These are phyloP conservation scores for Monodelphis domestica DNA, from an alignment of 2,797 vertebrate genomes.

Conservation along the genomic window DNA sequence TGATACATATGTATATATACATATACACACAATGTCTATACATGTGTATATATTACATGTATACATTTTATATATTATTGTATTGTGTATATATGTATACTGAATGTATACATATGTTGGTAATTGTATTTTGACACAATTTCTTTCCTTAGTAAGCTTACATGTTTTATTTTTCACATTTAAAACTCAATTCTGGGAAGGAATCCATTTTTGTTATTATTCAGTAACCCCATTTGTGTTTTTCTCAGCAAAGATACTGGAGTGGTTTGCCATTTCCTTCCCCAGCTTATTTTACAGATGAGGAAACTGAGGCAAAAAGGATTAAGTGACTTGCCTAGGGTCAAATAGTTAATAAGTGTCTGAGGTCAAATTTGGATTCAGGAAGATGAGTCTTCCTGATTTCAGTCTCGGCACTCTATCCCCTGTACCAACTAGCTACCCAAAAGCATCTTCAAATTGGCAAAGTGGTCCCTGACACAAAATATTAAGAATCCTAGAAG, in stretches of 20 bases:
- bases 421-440: background rate
- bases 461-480: background rate
- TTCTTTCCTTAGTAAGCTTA: background rate
- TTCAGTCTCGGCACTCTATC: background rate
- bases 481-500: background rate
- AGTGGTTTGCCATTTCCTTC: background rate
- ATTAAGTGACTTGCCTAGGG: background rate
- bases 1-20: too few relatives aligned
- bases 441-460: background rate
- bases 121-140: background rate
- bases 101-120: background rate
- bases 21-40: background rate
- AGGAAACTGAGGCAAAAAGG: background rate
- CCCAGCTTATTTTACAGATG: background rate
- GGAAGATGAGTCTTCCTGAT: background rate
- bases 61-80: too few relatives aligned
- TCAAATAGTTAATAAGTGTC: background rate
- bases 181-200: background rate
- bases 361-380: background rate
- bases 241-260: background rate
- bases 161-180: background rate
- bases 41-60: background rate
- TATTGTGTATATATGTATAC: background rate
- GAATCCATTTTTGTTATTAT: background rate
- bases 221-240: background rate